phyloP scores from a whole-genome alignment of 2,888 invertebrate genomes.

The Callyntrura guangdongensis region DNA sequence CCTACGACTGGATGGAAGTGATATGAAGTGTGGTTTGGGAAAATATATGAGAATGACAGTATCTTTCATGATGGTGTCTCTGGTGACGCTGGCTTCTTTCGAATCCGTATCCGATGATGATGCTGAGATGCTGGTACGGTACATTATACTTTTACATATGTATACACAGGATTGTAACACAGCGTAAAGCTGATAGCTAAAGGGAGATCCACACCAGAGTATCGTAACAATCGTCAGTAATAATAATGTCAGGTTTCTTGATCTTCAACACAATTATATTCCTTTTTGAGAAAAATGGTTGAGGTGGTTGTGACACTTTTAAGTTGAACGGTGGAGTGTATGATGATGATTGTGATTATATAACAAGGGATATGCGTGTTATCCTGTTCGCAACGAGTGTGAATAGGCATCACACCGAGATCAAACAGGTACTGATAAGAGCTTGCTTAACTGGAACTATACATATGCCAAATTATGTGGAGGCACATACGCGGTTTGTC shows the following conservation, averaged over 20 bases:
- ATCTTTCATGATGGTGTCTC: constrained; percentile 18
- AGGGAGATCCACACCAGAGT: neutral
- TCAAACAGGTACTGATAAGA: neutral
- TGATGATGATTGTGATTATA: constrained; percentile 9
- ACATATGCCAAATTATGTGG: neutral
- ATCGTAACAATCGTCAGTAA: neutral
- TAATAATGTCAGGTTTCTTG: neutral
- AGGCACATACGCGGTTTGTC: neutral
- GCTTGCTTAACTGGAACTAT: neutral
- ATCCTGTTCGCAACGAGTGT: neutral
- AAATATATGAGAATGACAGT: constrained; percentile 27
- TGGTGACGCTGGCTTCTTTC: constrained; percentile 16
- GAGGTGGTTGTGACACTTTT: constrained; percentile 12
- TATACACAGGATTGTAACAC: neutral
- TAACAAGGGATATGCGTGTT: neutral
- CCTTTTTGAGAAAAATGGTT: constrained; percentile 24
- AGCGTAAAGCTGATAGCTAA: neutral
- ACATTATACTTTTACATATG: neutral
- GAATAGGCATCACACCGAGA: neutral
- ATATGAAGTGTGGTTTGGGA: constrained; percentile 36
- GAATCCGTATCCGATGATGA: constrained; percentile 1
- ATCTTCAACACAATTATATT: constrained; percentile 11
- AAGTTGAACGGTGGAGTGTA: neutral
- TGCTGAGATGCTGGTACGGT: neutral
- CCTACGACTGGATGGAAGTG: constrained; percentile 20